Percentiles rank a stretch among this genome's conserved stretches.
These are phyloP conservation scores for Charina bottae DNA, from an alignment of 2,113 vertebrate genomes.

Conservation along the genomic window DNA sequence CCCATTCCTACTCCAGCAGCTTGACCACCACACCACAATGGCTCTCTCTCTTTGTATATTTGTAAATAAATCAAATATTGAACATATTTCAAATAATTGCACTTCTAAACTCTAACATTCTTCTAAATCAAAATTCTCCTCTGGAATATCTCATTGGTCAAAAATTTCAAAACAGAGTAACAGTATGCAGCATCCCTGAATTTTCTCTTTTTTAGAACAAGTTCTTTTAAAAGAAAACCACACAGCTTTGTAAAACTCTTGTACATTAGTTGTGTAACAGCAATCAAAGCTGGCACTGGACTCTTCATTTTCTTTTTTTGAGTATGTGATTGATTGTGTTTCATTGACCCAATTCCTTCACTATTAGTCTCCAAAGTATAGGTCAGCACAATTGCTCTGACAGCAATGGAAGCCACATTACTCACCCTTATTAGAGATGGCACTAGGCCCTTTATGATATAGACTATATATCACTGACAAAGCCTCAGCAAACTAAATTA, in stretches of 20 bases:
- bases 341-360: conserved; percentile 25
- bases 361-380: neutral
- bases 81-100: neutral
- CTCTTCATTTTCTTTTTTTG: neutral
- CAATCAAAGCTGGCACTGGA: neutral
- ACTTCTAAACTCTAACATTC: neutral
- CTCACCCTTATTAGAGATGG: conserved; percentile 32
- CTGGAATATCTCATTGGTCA: neutral
- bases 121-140: too few species aligned
- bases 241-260: neutral
- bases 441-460: conserved; percentile 1
- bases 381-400: conserved; percentile 27
- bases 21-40: neutral
- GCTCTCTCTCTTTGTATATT: neutral
- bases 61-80: neutral
- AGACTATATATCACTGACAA: conserved; percentile 11
- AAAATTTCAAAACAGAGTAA: neutral
- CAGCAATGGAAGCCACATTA: conserved; percentile 27
- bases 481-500: conserved; percentile 11
- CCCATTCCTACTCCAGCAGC: neutral
- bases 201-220: neutral
- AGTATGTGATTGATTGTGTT: neutral
- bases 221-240: neutral
- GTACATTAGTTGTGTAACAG: neutral
- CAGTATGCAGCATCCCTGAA: neutral